A percentile compares a stretch with the other conserved stretches of the same genome.
phyloP scores from a whole-genome alignment of 2,888 invertebrate genomes.

The Synanthedon myopaeformis region DNA sequence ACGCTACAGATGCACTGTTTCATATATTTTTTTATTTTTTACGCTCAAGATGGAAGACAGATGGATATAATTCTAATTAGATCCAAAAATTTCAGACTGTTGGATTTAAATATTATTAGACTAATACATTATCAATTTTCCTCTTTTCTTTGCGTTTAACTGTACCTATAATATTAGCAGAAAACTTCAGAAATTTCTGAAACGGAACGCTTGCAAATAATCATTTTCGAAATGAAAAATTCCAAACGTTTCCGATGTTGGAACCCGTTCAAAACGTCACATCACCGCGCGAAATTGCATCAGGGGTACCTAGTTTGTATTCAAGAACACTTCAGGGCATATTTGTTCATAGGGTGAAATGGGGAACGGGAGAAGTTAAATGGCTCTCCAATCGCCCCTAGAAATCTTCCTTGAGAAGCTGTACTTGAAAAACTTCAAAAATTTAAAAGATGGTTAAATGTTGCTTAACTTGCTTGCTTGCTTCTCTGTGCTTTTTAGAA shows the following conservation, averaged over 20 bases:
- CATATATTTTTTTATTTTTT: too few relatives aligned
- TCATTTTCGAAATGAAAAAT: constrained; percentile 51
- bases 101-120: too few relatives aligned
- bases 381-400: constrained; percentile 3
- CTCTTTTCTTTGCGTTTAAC: too few relatives aligned
- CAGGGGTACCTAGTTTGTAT: constrained; percentile 45
- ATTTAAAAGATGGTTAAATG: too few relatives aligned
- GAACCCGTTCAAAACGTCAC: constrained; percentile 45
- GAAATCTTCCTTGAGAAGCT: neutral
- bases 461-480: too few relatives aligned
- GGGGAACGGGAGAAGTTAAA: neutral
- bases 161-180: neutral
- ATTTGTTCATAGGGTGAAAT: constrained; percentile 31
- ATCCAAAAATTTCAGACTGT: too few relatives aligned
- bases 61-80: too few relatives aligned
- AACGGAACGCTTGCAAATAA: constrained; percentile 27
- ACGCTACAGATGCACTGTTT: too few relatives aligned
- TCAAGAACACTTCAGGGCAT: constrained; percentile 40
- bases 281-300: constrained; percentile 52
- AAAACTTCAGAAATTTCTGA: constrained; percentile 4
- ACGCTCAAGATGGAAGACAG: too few relatives aligned
- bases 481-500: too few relatives aligned
- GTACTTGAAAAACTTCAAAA: too few relatives aligned
- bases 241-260: constrained; percentile 29
- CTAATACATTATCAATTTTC: too few relatives aligned